Percentiles rank a stretch among this genome's conserved stretches.
phyloP scores from a whole-genome alignment of 2,888 invertebrate species.

The Noctuana brunneofusca region DNA sequence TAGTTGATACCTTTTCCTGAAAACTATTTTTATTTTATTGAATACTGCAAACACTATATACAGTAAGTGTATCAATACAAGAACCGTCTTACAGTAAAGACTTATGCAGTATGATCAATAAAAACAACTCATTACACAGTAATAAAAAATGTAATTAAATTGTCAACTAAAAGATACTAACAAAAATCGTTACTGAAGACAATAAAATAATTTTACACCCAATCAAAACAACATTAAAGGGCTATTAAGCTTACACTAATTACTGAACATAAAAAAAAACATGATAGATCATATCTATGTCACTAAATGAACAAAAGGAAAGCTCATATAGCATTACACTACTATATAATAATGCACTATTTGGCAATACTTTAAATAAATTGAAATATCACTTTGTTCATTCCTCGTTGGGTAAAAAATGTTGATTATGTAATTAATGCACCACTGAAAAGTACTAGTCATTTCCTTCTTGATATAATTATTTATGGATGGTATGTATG shows the following conservation, averaged over 20 bases:
- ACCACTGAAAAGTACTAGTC: slow-evolving; percentile 58
- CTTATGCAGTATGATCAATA: too few species aligned
- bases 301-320: slow-evolving; percentile 1
- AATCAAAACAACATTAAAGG: background rate
- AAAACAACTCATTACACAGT: too few species aligned
- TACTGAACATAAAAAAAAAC: slow-evolving; percentile 7
- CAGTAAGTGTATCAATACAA: too few species aligned
- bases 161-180: too few species aligned
- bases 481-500: slow-evolving; percentile 12
- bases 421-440: slow-evolving; percentile 54
- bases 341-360: too few species aligned
- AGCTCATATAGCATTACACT: background rate
- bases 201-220: background rate
- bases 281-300: background rate
- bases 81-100: too few species aligned
- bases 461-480: slow-evolving; percentile 47
- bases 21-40: too few species aligned
- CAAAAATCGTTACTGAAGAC: too few species aligned
- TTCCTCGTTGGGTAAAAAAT: slow-evolving; percentile 46
- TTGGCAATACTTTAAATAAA: slow-evolving; percentile 18
- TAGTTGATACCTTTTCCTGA: too few species aligned
- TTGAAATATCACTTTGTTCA: slow-evolving; percentile 59
- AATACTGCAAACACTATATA: too few species aligned
- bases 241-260: slow-evolving; percentile 9
- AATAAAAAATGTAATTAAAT: too few species aligned